These are phyloP conservation scores for Sebastes flavidus DNA, from an alignment of 2,797 vertebrate species.

Conservation along the genomic window DNA sequence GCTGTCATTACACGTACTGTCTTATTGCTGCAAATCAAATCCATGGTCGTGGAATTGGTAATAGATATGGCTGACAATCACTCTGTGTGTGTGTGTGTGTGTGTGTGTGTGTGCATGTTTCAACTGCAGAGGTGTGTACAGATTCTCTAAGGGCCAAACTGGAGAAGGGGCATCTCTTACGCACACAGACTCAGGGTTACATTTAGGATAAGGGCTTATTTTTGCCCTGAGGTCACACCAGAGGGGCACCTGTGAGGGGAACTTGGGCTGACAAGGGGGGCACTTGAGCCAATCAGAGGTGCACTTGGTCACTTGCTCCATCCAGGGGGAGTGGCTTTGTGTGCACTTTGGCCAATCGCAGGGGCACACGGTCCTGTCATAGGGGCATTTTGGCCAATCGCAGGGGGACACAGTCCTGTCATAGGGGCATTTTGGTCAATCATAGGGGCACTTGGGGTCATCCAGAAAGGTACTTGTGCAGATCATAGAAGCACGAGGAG, in stretches of 20 bases:
- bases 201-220: background rate
- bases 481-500: background rate
- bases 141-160: background rate
- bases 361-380: background rate
- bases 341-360: background rate
- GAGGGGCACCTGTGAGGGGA: background rate
- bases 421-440: background rate
- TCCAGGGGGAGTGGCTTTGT: background rate
- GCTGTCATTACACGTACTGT: constrained; percentile 54
- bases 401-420: background rate
- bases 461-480: background rate
- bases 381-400: background rate
- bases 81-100: background rate
- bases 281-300: background rate
- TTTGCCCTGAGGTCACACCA: background rate
- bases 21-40: constrained; percentile 57
- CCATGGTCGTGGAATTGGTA: constrained; percentile 29
- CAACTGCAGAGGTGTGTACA: background rate
- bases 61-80: constrained; percentile 45
- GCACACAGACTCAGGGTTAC: background rate
- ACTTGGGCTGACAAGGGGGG: background rate
- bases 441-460: background rate
- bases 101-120: background rate
- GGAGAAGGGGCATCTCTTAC: background rate
- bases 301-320: background rate